These are phyloP conservation scores for Rhabdomys dilectus DNA, from an alignment of 2,113 vertebrate genomes.

Conservation along the genomic window DNA sequence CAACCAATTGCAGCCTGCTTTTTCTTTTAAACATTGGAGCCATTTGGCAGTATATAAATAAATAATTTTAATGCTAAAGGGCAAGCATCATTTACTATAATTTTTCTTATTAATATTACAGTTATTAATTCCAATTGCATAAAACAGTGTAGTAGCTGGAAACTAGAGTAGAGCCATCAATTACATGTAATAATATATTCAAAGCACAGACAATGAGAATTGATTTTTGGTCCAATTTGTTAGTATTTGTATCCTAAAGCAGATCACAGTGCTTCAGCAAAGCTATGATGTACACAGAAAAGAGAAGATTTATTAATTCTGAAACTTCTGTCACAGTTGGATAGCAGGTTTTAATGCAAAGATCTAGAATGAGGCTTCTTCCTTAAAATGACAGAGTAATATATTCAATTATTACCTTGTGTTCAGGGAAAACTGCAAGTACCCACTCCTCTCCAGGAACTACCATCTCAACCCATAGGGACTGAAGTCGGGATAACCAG, in stretches of 20 bases:
- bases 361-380: not conserved
- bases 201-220: not conserved
- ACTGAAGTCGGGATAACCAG: not conserved
- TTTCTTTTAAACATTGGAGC: not conserved
- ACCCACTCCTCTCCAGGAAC: not conserved
- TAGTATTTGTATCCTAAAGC: constrained; percentile 68
- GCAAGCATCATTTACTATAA: not conserved
- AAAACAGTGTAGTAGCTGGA: not conserved
- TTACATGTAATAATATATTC: not conserved
- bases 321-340: not conserved
- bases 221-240: constrained; percentile 70
- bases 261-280: not conserved
- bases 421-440: not conserved
- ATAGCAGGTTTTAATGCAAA: not conserved
- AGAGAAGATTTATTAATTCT: not conserved
- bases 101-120: not conserved
- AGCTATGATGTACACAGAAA: not conserved
- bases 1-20: constrained; percentile 8
- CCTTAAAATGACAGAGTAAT: not conserved
- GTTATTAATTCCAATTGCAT: not conserved
- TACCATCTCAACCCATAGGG: too few species aligned
- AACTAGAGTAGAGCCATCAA: not conserved
- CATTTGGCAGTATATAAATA: not conserved
- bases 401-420: not conserved
- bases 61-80: not conserved